Evolutionary conservation across 1,140 invertebrate species (phyloP).

Genomic region (Streblospio benedicti): DNA sequence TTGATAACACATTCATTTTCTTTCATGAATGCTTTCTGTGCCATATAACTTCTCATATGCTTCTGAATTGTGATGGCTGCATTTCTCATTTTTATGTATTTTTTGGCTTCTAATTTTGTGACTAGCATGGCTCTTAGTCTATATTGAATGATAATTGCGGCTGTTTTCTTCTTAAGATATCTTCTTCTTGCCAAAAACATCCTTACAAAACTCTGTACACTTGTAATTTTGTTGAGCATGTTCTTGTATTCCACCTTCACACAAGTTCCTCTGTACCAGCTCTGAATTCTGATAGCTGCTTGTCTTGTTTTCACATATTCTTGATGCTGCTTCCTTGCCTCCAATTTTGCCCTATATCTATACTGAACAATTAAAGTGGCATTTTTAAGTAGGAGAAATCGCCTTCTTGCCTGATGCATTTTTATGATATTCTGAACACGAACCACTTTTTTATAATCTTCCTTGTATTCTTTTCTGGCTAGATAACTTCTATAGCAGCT

Average conservation of each 20-base stretch:
- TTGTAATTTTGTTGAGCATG: constrained; percentile 8
- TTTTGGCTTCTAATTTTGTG: too few species aligned
- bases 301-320: constrained; percentile 8
- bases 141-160: too few species aligned
- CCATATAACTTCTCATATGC: too few species aligned
- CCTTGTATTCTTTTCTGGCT: background rate
- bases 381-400: too few species aligned
- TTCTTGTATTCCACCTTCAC: constrained; percentile 5
- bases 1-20: too few species aligned
- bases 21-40: too few species aligned
- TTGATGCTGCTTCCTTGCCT: background rate
- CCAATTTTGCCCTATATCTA: background rate
- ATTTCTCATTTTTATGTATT: too few species aligned
- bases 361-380: background rate
- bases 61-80: too few species aligned
- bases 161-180: constrained; percentile 15
- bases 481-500: constrained; percentile 10
- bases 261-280: constrained; percentile 14
- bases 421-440: too few species aligned
- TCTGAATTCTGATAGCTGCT: constrained; percentile 26
- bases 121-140: too few species aligned
- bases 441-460: background rate
- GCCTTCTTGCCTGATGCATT: too few species aligned
- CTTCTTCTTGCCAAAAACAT: constrained; percentile 14
- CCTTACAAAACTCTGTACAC: constrained; percentile 24